Evolutionary conservation across 2,797 vertebrate species (phyloP).

Genomic region (Erethizon dorsatum): DNA sequence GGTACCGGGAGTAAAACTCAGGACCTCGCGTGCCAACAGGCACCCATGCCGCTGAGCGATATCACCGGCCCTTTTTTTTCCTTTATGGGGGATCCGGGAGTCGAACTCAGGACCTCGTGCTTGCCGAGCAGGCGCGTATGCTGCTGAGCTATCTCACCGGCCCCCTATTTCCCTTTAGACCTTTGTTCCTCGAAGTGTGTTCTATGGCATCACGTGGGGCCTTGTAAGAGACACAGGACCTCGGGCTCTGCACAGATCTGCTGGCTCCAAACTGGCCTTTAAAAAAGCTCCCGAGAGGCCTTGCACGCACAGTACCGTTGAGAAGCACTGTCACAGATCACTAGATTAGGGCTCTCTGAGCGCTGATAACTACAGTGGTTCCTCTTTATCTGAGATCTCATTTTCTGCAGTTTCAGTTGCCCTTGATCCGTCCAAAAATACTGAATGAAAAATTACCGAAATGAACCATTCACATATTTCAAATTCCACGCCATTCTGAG

Average conservation of each 20-base stretch:
- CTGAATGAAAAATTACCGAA: background rate
- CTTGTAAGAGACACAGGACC: background rate
- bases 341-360: background rate
- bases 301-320: background rate
- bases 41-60: no score
- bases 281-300: background rate
- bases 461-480: background rate
- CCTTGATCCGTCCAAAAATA: background rate
- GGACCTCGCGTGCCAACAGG: no score
- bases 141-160: no score
- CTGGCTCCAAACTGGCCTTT: background rate
- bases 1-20: no score
- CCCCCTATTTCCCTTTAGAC: background rate
- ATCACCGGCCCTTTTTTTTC: no score
- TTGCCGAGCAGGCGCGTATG: no score
- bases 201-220: background rate
- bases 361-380: accelerated
- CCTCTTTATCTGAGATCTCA: background rate
- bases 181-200: background rate
- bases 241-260: background rate
- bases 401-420: background rate
- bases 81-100: no score
- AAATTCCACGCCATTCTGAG: background rate
- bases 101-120: no score
- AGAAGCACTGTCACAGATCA: background rate